Percentiles rank a stretch among this genome's conserved stretches.
These are phyloP conservation scores for Odontesthes bonariensis DNA, from an alignment of 2,113 vertebrate genomes.

Conservation along the genomic window DNA sequence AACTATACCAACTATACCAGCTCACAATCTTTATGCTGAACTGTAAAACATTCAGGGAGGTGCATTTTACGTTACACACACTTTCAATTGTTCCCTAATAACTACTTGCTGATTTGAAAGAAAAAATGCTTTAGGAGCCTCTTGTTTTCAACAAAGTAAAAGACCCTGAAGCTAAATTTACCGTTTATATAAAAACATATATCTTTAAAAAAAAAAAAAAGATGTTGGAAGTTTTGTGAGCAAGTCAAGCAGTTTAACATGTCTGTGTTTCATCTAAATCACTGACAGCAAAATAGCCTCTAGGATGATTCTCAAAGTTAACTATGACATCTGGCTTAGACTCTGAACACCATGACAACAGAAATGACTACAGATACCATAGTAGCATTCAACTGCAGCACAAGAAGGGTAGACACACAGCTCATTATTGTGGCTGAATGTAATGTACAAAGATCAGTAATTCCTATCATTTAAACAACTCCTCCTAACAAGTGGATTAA, in stretches of 20 bases:
- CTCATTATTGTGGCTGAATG: conserved; percentile 81
- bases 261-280: conserved; percentile 84
- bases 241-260: conserved; percentile 83
- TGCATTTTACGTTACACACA: conserved; percentile 43
- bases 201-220: neutral
- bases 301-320: conserved; percentile 86
- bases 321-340: conserved; percentile 89
- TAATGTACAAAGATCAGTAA: conserved; percentile 82
- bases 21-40: neutral
- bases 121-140: conserved; percentile 55
- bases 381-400: conserved; percentile 79
- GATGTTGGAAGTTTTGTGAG: conserved; percentile 70
- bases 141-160: conserved; percentile 72
- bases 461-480: conserved; percentile 83
- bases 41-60: conserved; percentile 17
- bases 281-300: conserved; percentile 88
- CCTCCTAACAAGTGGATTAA: conserved; percentile 83
- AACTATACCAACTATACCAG: neutral
- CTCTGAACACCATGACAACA: conserved; percentile 88
- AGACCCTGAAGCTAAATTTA: conserved; percentile 81
- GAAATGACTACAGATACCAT: conserved; percentile 84
- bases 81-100: conserved; percentile 56
- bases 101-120: conserved; percentile 66
- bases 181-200: conserved; percentile 56
- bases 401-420: conserved; percentile 78